Base-by-base conservation (phyloP, 2,888 invertebrate genomes). In the Phaedon cochleariae region DNA sequence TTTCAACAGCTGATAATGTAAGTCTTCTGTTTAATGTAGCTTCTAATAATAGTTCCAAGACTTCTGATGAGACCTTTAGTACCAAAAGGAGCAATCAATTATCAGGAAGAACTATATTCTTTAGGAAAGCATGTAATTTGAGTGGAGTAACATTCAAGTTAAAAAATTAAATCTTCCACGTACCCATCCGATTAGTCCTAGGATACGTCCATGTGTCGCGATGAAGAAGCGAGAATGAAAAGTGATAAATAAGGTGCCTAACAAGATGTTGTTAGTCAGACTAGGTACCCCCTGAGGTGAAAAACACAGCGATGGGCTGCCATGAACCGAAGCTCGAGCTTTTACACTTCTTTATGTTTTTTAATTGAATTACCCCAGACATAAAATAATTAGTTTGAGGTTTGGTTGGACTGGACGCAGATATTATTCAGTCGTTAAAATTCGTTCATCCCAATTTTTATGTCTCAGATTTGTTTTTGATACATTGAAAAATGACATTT, bases 191-290 rank as follows among this genome's bases (percentile, higher is more conserved):
- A 52, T 63, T 9, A 48, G 3, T 3, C 18, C 9, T n/a, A 6
- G 21, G 46, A 17, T 41, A 41, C 41, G 41, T 15, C 41, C 3
- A 41, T 41, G 29, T 17, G 64, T 20, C 9, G 31, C 3, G 21
- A 46, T 17, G 64, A n/a, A 18, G 52, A 73, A 77, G 71, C 65
- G 73, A 74, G 78, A 78, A 59, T 61, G 68, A 61, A 59, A 73
- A 74, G 82, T 80, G 82, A 83, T 84, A 84, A 84, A 84, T 83
- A 84, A 82, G 80, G 80, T 79, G 79, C 80, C 80, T 82, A 83
- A 83, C 83, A 82, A 83, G 82, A 82, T 80, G 82, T 80, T 81
- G 81, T 82, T 82, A 81, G 79, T 80, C 81, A 77, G 80, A 79
- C 81, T 82, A 15, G n/a, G 41, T 15, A 81, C 83, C 83, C 83